A percentile compares a stretch with the other conserved stretches of the same genome.
These are phyloP conservation scores for Microplitis deprimator DNA, from an alignment of 2,888 invertebrate genomes.

Conservation along the genomic window DNA sequence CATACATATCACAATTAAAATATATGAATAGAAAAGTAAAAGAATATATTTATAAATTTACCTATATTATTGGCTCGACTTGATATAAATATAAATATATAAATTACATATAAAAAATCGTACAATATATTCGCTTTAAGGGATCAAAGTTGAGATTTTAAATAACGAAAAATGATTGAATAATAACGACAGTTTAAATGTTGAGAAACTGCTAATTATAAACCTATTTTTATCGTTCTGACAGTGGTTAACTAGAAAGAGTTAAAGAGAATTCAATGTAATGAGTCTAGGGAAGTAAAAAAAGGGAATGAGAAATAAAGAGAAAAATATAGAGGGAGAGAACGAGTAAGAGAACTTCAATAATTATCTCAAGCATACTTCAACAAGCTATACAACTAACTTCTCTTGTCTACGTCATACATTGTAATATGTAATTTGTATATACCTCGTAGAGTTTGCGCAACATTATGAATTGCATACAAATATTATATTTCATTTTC, in stretches of 20 bases:
- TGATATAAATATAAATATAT: no score
- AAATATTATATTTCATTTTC: not conserved
- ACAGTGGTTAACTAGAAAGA: not conserved
- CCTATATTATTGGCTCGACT: no score
- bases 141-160: no score
- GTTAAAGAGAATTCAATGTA: not conserved
- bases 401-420: not conserved
- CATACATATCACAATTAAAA: not conserved
- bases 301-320: not conserved
- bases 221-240: not conserved
- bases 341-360: constrained; percentile 2
- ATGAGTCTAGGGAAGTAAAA: not conserved
- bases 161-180: not conserved
- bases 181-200: not conserved
- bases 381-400: not conserved
- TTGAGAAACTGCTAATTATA: not conserved
- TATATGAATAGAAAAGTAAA: no score
- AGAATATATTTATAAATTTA: no score
- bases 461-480: not conserved
- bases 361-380: constrained; percentile 23
- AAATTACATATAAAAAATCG: no score
- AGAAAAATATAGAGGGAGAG: not conserved
- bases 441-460: not conserved
- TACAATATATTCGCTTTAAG: no score
- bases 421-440: not conserved